phyloP scores from a whole-genome alignment of 2,888 invertebrate genomes.

The Tricholauxania praeusta region DNA sequence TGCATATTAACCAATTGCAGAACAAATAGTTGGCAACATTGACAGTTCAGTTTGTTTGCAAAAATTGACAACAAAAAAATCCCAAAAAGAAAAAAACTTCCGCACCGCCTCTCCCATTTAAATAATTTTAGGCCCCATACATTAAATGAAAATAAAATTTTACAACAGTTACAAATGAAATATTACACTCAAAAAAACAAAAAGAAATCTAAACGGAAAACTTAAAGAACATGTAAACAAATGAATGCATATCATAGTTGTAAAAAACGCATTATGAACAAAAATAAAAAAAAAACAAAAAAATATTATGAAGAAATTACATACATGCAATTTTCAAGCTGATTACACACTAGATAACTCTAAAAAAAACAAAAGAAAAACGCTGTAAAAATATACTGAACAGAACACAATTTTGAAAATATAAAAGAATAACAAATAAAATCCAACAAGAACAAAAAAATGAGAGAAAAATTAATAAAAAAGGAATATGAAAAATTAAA shows the following conservation, averaged over 20 bases:
- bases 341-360: conserved; percentile 38
- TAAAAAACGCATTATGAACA: conserved; percentile 68
- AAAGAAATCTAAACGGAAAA: conserved; percentile 48
- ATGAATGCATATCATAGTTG: conserved; percentile 92
- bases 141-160: conserved; percentile 29
- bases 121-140: conserved; percentile 21
- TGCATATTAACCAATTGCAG: not conserved
- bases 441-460: conserved; percentile 44
- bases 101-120: conserved; percentile 11
- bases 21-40: conserved; percentile 24
- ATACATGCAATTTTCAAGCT: conserved; percentile 44
- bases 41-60: conserved; percentile 22
- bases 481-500: conserved; percentile 42
- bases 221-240: conserved; percentile 53
- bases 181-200: conserved; percentile 43
- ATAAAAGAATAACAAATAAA: conserved; percentile 40
- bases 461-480: conserved; percentile 57
- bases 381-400: conserved; percentile 33
- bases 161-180: conserved; percentile 47
- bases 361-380: conserved; percentile 15
- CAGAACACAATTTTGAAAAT: conserved; percentile 26
- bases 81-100: conserved; percentile 9
- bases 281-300: conserved; percentile 68
- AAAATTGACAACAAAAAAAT: conserved; percentile 25
- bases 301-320: conserved; percentile 67